Conservation (phyloP, 1,140 invertebrate genomes). For the Brachionus rubens region DNA sequence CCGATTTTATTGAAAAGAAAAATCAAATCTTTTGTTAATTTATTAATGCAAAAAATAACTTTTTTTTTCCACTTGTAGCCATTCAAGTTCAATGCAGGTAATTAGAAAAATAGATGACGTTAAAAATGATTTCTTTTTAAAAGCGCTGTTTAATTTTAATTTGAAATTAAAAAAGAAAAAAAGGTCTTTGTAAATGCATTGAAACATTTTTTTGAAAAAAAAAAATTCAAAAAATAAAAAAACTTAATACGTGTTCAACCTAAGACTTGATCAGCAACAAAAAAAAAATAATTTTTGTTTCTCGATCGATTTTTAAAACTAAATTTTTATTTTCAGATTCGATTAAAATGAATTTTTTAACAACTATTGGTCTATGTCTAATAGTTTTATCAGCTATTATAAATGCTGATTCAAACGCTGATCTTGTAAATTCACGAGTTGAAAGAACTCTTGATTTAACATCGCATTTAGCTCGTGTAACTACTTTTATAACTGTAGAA, state of each 20-base stretch:
- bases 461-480: conserved; percentile 1
- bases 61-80: too few relatives aligned
- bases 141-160: too few relatives aligned
- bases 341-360: not conserved
- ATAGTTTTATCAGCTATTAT: not conserved
- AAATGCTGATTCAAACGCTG: conserved; percentile 32
- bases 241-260: conserved; percentile 39
- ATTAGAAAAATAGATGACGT: too few relatives aligned
- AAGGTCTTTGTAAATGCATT: conserved; percentile 21
- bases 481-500: conserved; percentile 29
- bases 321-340: not conserved
- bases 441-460: conserved; percentile 39
- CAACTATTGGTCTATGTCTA: not conserved
- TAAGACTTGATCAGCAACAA: not conserved
- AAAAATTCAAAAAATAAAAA: conserved; percentile 22
- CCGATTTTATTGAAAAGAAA: too few relatives aligned
- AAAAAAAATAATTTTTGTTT: not conserved
- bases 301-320: too few relatives aligned
- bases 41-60: too few relatives aligned
- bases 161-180: too few relatives aligned
- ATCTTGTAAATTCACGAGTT: conserved; percentile 39
- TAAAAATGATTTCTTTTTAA: too few relatives aligned
- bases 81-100: too few relatives aligned
- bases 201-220: too few relatives aligned
- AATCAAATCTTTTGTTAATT: too few relatives aligned